A percentile compares a stretch with the other conserved stretches of the same genome.
Conservation (phyloP, 2,113 vertebrate species). For the Ameiurus melas region DNA sequence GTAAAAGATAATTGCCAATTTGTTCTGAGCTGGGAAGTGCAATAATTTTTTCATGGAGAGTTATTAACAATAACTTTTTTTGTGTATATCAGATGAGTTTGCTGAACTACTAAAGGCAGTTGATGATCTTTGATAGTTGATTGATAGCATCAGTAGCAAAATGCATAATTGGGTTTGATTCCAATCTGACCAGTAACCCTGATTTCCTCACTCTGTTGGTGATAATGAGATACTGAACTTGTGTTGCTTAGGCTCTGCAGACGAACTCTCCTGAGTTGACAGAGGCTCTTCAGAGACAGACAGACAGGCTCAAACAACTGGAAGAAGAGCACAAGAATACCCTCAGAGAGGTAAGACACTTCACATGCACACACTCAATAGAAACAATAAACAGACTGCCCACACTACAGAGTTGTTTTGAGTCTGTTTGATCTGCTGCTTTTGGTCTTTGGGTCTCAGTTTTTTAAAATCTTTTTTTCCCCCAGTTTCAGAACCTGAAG, state of each 20-base stretch:
- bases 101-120: not conserved
- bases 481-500: conserved; percentile 73
- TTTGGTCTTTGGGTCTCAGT: conserved; percentile 33
- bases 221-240: conserved; percentile 22
- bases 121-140: not conserved
- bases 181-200: not conserved
- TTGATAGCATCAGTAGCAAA: not conserved
- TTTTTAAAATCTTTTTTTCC: conserved; percentile 30
- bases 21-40: conserved; percentile 22
- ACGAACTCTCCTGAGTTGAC: conserved; percentile 60
- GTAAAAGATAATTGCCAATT: conserved; percentile 23
- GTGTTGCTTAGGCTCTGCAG: conserved; percentile 49
- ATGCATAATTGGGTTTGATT: conserved; percentile 7
- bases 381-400: conserved; percentile 11
- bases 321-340: conserved; percentile 66
- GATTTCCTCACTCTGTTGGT: not conserved
- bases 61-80: conserved; percentile 1
- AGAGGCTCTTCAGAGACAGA: conserved; percentile 61
- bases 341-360: conserved; percentile 67
- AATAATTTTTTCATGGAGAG: conserved; percentile 10
- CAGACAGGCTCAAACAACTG: conserved; percentile 54
- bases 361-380: conserved; percentile 6
- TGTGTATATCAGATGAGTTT: conserved; percentile 6
- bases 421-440: conserved; percentile 18
- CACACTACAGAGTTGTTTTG: conserved; percentile 17